Percentiles rank a stretch among this genome's conserved stretches.
Evolutionary conservation across 2,797 vertebrate species (phyloP).

Genomic region (Syngnathus rostellatus): DNA sequence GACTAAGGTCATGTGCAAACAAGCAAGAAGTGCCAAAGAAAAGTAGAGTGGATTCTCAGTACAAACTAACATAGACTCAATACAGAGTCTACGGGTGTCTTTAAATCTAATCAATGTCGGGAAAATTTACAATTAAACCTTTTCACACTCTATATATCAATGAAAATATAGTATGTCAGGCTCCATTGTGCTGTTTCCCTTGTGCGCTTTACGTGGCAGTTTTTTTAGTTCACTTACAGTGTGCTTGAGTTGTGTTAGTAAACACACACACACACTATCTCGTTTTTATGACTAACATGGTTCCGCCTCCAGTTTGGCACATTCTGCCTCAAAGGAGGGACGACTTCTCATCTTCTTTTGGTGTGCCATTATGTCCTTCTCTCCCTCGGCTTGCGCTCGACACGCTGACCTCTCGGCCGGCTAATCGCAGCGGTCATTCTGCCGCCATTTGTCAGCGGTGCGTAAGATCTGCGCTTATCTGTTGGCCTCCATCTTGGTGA

Average conservation of each 20-base stretch:
- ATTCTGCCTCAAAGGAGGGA: constrained; percentile 14
- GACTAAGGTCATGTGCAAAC: background rate
- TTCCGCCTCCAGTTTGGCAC: constrained; percentile 16
- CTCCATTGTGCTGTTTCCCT: no score
- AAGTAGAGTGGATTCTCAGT: no score
- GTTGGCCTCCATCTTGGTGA: constrained; percentile 23
- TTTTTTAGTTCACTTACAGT: background rate
- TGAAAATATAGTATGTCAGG: no score
- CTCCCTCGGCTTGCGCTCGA: constrained; percentile 21
- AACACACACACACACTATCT: background rate
- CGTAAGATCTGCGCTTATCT: constrained; percentile 20
- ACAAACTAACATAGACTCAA: no score
- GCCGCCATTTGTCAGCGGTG: constrained; percentile 52
- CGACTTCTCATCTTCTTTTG: constrained; percentile 37
- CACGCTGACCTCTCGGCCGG: constrained; percentile 51
- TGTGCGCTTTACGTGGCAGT: background rate
- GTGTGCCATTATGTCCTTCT: constrained; percentile 9
- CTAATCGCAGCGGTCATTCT: constrained; percentile 62
- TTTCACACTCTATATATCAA: no score
- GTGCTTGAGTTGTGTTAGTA: background rate
- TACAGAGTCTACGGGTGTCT: no score
- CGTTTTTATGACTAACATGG: constrained; percentile 5
- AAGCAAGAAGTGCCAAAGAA: background rate
- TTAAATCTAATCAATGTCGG: no score
- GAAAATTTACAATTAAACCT: no score